phyloP scores from a whole-genome alignment of 2,888 invertebrate species.

The Phaedon cochleariae region DNA sequence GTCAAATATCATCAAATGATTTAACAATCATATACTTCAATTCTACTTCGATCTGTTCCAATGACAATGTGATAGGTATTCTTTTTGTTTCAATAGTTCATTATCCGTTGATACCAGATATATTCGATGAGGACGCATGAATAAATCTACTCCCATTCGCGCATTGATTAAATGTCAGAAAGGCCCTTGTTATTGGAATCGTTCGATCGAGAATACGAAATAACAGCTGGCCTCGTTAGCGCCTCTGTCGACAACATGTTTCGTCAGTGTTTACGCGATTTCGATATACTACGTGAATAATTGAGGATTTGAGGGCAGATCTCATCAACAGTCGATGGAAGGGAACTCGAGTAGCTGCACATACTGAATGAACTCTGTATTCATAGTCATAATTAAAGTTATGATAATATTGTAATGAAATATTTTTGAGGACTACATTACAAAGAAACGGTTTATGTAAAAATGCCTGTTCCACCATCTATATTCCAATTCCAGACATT shows the following conservation, averaged over 20 bases:
- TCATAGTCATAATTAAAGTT: no score
- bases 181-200: neutral
- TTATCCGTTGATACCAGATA: slow-evolving; percentile 1
- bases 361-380: neutral
- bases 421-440: no score
- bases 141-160: neutral
- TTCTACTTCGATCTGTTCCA: no score
- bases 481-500: no score
- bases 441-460: no score
- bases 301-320: neutral
- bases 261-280: slow-evolving; percentile 14
- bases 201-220: slow-evolving; percentile 12
- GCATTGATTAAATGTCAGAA: neutral
- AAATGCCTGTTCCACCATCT: no score
- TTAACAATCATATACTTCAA: no score
- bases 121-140: slow-evolving; percentile 8
- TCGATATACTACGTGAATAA: neutral
- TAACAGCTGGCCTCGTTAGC: slow-evolving; percentile 15
- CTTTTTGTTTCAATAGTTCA: neutral
- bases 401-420: no score
- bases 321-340: neutral
- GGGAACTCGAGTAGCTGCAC: neutral
- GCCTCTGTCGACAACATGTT: slow-evolving; percentile 6
- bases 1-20: no score
- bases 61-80: no score